Evolutionary conservation across 1,140 invertebrate genomes (phyloP), one percentile per base, ranked within the genome.

Genomic region (Drosophila novamexicana): DNA sequence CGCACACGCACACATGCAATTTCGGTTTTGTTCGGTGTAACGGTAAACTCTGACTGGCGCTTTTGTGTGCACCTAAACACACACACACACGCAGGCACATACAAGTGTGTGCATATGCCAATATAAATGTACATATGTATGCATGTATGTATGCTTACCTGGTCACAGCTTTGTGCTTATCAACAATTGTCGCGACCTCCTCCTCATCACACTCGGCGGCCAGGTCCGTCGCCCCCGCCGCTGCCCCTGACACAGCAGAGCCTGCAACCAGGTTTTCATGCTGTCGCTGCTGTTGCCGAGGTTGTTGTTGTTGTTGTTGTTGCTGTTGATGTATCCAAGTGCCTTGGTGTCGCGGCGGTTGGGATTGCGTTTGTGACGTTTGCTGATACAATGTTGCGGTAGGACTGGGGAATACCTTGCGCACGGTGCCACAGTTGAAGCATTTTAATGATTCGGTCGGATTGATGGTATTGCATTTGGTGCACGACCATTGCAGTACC

Each of bases 401-500:
- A 72, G 81, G 81, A 78, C 75, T 85, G 56, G 84, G 84, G 45
- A 88, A 88, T 75, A 94, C 92, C 86, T 93, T 94, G 81, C 93
- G 93, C 66, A 93, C 91, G 37, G 93, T 93, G 75, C 95, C 96
- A 94, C 97, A 97, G 93, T 95, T 95, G 93, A 95, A 94, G 93
- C 97, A 98, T 93, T 94, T 95, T 69, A 94, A 92, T 91, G 94
- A 95, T 92, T 97, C 96, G 50, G 96, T 97, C 72, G 96, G 96
- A 93, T 97, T 97, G 93, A 97, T 97, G 92, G 96, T 94, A 93
- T 96, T 95, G 93, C 97, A 98, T 92, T 95, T 94, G 92, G 94
- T 94, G 94, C 97, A 98, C 94, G 96, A 95, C 97, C 97, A 98
- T 93, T 97, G 96, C 90, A 97, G 94, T 93, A 97, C 96, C 91